Base-by-base conservation (phyloP, 1,140 invertebrate genomes). In the Drosophila parvula region DNA sequence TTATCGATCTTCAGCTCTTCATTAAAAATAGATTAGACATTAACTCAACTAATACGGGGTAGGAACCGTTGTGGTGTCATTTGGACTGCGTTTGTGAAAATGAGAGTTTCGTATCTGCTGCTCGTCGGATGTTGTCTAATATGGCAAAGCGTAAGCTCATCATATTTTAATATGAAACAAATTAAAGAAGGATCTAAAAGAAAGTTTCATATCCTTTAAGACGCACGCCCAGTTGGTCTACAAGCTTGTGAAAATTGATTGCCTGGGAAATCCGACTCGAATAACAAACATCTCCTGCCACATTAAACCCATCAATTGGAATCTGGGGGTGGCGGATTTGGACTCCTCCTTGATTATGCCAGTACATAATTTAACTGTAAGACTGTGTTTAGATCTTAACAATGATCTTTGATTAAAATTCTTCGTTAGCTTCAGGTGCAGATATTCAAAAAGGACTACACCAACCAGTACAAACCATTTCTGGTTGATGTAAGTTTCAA, bases 391-490 rank as follows among this genome's bases (percentile, higher is more conserved):
- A 2, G 27, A 16, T 48, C 10, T 1, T 16, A 30, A 16, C 0
- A 16, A 8, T 14, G 5, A 30, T 16, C 4, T 48, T n/a, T 30
- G 9, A 48, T 30, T 2, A 16, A 9, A 0, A 10, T 32, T 50
- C 9, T 16, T 16, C 6, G 2, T 32, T 30, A 50, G 47, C 14
- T 50, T 11, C 65, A 30, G 0, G 0, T 73, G 0, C 36, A 67
- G 16, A 10, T 77, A 0, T 77, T 62, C 6, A 59, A 68, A n/a
- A 70, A 63, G 51, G 67, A 70, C 47, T 76, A 80, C 1, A 56
- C 10, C 34, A 81, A 80, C 44, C 56, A 45, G 11, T 81, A 50
- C 18, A 40, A 80, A 11, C 78, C 73, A 5, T 80, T 80, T 18
- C 61, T 80, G 4, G 18, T 81, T 34, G 45, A 80, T 47, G 51